These are phyloP conservation scores for Atta cephalotes DNA, from an alignment of 1,140 invertebrate genomes.

Conservation along the genomic window DNA sequence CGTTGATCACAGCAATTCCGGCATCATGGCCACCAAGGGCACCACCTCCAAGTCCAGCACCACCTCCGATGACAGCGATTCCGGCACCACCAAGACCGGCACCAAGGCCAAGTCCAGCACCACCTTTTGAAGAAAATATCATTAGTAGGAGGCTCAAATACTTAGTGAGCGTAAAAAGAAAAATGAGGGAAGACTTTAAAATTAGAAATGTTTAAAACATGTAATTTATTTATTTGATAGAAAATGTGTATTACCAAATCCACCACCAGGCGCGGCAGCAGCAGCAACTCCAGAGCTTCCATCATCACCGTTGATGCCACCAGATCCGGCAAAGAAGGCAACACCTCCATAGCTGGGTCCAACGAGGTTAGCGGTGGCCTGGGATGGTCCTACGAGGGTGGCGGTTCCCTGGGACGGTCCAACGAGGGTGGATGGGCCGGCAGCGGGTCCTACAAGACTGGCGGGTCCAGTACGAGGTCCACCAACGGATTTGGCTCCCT, in stretches of 20 bases:
- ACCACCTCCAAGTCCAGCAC: constrained; percentile 81
- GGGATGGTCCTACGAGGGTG: constrained; percentile 84
- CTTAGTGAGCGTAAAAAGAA: not conserved
- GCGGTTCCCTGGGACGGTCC: constrained; percentile 84
- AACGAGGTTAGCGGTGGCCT: constrained; percentile 84
- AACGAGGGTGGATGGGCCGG: constrained; percentile 84
- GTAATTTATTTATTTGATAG: not conserved
- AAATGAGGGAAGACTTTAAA: not conserved
- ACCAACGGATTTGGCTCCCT: constrained; percentile 84
- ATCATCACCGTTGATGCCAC: constrained; percentile 86
- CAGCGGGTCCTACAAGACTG: constrained; percentile 85
- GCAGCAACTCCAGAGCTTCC: constrained; percentile 85
- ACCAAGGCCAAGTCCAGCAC: constrained; percentile 2
- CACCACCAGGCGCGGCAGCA: constrained; percentile 82
- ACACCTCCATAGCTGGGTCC: constrained; percentile 85
- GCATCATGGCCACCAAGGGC: constrained; percentile 85
- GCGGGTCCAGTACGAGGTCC: constrained; percentile 85
- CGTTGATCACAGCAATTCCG: constrained; percentile 86
- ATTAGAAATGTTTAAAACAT: not conserved
- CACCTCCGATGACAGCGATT: constrained; percentile 85
- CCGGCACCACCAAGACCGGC: constrained; percentile 57
- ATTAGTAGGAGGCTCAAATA: not conserved
- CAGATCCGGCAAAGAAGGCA: constrained; percentile 84
- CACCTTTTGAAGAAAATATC: constrained; percentile 13
- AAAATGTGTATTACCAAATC: constrained; percentile 39